Evolutionary conservation across 2,888 invertebrate species (phyloP).

Genomic region (Nomada ferruginata): DNA sequence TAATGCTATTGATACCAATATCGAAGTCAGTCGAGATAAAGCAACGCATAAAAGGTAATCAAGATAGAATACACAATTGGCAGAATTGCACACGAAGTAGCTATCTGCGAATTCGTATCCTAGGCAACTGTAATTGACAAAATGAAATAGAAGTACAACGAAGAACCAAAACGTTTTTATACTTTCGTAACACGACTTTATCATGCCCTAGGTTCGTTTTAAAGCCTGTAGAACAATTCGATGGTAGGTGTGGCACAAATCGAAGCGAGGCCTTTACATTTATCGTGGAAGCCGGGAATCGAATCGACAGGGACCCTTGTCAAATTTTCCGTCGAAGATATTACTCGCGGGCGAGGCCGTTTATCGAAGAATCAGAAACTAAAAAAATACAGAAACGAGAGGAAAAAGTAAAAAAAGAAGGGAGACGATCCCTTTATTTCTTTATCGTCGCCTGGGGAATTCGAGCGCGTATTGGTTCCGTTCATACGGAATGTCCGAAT

Average conservation of each 20-base stretch:
- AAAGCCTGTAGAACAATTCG: neutral
- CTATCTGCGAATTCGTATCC: neutral
- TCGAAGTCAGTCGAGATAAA: neutral
- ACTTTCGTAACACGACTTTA: neutral
- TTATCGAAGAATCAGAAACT: conserved; percentile 35
- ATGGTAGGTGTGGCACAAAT: neutral
- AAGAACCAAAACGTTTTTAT: neutral
- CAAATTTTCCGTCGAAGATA: conserved; percentile 61
- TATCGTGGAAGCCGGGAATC: conserved; percentile 32
- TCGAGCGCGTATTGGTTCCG: conserved; percentile 35
- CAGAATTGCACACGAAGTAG: neutral
- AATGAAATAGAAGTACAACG: neutral
- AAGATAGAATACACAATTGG: neutral
- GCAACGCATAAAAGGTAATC: neutral
- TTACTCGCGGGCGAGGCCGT: conserved; percentile 41
- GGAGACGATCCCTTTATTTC: conserved; percentile 58
- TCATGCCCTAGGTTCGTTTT: neutral
- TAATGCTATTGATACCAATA: too few relatives aligned
- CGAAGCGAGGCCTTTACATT: conserved; percentile 30
- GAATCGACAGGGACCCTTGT: conserved; percentile 35
- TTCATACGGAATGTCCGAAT: conserved; percentile 65
- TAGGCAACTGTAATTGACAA: neutral
- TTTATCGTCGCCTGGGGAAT: conserved; percentile 63
- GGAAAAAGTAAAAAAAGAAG: conserved; percentile 23
- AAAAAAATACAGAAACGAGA: neutral